These are phyloP conservation scores for Lanius ludovicianus DNA, from an alignment of 2,113 vertebrate genomes.

Conservation along the genomic window DNA sequence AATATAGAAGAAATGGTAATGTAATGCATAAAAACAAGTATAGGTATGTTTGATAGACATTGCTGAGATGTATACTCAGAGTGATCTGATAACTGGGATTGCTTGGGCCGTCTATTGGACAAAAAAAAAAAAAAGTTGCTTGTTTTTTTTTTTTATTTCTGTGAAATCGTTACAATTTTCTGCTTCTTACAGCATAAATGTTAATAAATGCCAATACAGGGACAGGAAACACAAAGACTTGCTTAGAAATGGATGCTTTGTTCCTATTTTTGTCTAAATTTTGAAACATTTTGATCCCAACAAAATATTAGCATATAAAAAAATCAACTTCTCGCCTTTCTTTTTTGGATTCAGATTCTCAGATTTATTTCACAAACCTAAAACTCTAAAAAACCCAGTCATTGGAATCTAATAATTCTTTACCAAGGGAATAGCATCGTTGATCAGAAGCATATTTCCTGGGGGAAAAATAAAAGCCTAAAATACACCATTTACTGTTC, in stretches of 20 bases:
- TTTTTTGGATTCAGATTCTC: background rate
- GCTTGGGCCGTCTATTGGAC: fast-evolving
- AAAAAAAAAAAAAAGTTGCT: background rate
- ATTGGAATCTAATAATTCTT: background rate
- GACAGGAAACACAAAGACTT: background rate
- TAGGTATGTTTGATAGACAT: background rate
- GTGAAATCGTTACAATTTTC: background rate
- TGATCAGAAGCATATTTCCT: background rate
- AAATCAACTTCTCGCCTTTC: background rate
- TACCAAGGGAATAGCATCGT: background rate
- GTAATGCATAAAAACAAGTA: background rate
- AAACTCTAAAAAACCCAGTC: background rate
- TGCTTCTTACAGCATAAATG: background rate
- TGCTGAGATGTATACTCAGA: background rate
- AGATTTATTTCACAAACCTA: background rate
- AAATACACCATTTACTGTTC: background rate
- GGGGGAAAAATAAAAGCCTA: fast-evolving
- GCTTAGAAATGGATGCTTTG: background rate
- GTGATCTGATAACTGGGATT: too few species aligned
- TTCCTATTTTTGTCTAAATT: background rate
- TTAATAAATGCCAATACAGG: background rate
- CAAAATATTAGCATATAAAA: background rate
- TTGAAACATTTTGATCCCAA: background rate
- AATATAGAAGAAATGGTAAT: background rate
- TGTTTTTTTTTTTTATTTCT: background rate